Percentiles rank a stretch among this genome's conserved stretches.
Conservation (phyloP, 2,888 invertebrate genomes). For the Ceraclea dissimilis region DNA sequence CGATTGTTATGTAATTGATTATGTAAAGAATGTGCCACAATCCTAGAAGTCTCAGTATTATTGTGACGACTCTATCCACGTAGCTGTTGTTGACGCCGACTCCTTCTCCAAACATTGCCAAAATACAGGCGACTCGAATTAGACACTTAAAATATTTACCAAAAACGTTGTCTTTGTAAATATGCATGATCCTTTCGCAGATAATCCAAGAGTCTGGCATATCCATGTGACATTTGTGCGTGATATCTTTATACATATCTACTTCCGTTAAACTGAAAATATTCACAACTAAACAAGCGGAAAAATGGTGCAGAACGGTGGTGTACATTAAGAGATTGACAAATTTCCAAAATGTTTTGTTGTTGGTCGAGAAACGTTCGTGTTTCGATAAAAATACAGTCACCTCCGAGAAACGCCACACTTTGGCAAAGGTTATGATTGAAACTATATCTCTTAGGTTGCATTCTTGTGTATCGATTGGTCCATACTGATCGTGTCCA, state of each 20-base stretch:
- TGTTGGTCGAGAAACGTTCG: conserved; percentile 1
- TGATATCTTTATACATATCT: background rate
- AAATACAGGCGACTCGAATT: background rate
- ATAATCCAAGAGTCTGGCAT: background rate
- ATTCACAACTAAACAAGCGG: conserved; percentile 7
- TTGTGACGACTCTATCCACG: conserved; percentile 9
- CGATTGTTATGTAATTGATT: conserved; percentile 1
- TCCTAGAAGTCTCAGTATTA: conserved; percentile 5
- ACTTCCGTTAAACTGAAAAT: conserved; percentile 3
- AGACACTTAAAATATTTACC: conserved; percentile 7
- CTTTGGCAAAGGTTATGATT: background rate
- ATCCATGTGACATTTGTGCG: background rate
- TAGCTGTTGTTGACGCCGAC: background rate
- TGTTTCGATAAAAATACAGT: background rate
- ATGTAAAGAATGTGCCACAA: conserved; percentile 4
- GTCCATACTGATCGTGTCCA: background rate
- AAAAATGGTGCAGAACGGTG: conserved; percentile 2
- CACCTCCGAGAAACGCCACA: conserved; percentile 3
- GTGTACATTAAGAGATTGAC: conserved; percentile 6
- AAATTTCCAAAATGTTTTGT: conserved; percentile 9
- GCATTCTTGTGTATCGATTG: background rate
- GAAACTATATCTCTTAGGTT: conserved; percentile 6
- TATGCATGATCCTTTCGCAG: background rate
- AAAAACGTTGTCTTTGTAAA: background rate
- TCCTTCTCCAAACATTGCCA: conserved; percentile 9